Percentiles rank a stretch among this genome's conserved stretches.
phyloP scores from a whole-genome alignment of 2,113 vertebrate genomes.

The Carollia perspicillata region DNA sequence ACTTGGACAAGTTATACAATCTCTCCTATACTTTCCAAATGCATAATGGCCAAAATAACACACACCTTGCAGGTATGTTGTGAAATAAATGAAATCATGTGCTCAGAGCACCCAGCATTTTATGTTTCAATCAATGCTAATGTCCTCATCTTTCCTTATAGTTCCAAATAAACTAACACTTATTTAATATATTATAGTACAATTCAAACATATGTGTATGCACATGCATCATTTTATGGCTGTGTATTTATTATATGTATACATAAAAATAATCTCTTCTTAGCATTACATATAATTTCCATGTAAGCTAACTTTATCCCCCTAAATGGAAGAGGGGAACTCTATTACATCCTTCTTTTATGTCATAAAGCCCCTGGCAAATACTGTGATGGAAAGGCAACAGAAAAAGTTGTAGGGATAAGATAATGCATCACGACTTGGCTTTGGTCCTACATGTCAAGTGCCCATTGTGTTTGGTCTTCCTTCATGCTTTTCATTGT shows the following conservation, averaged over 20 bases:
- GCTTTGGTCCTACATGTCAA: background rate
- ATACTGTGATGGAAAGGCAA: background rate
- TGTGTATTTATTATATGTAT: background rate
- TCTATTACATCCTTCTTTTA: background rate
- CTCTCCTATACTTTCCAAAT: background rate
- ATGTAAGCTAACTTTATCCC: background rate
- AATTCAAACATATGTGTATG: background rate
- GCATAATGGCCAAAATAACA: background rate
- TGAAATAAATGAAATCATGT: background rate
- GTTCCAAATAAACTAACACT: background rate
- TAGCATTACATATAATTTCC: background rate
- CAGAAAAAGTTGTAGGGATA: background rate
- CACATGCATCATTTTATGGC: rapidly evolving
- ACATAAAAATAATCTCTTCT: background rate
- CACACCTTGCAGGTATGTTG: background rate
- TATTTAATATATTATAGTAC: background rate
- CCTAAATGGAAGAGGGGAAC: background rate
- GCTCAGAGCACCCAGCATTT: background rate
- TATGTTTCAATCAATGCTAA: background rate
- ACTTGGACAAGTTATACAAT: background rate
- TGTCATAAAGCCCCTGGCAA: background rate
- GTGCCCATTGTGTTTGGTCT: background rate
- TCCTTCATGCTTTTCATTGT: background rate
- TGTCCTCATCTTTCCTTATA: background rate
- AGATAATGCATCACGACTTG: background rate